Base-by-base conservation (phyloP, 1,140 invertebrate genomes). In the Philotrypesis tridentata region DNA sequence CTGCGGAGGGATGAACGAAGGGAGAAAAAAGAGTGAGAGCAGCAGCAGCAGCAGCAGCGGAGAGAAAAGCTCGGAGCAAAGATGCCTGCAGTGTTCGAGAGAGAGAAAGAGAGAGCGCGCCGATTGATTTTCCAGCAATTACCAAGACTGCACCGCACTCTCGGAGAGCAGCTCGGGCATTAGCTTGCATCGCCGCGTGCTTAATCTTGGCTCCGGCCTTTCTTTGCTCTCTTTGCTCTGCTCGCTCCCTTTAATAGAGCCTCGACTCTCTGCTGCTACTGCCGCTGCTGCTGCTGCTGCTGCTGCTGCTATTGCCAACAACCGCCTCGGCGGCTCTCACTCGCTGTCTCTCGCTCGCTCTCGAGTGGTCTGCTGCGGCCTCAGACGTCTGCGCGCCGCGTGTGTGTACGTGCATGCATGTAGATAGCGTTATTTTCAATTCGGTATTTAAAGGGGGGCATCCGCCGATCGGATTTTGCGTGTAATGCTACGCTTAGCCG, bases 61-160 rank as follows among this genome's bases (percentile, higher is more conserved):
- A 37, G 21, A 55, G 21, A 55, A 55, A 55, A 65, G 63, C 27
- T 29, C n/a, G 17, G 63, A 65, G 63, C 63, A 65, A 65, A 65
- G 63, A 55, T 55, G 48, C 21, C 48, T 21, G n/a, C n/a, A n/a
- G n/a, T n/a, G 48, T 55, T 55, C 48, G 21, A 17, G 7, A n/a
- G 21, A 0, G 21, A 55, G 48, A 17, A 55, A n/a, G 48, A 55
- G 48, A 3, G 48, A 29, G 67, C 37, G 40, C 11, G 25, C 71
- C 71, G 71, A 73, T 73, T 73, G 71, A 73, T 73, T 73, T 73
- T 73, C 71, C 71, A 73, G 71, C 71, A 73, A 73, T 73, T 73
- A 73, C 43, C 40, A n/a, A 31, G 40, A 31, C 40, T 14, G 31
- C 67, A 29, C 67, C 67, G 31, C 67, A n/a, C 27, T 37, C 67